Evolutionary conservation across 2,888 invertebrate genomes (phyloP).

Genomic region (Drosophila borealis): DNA sequence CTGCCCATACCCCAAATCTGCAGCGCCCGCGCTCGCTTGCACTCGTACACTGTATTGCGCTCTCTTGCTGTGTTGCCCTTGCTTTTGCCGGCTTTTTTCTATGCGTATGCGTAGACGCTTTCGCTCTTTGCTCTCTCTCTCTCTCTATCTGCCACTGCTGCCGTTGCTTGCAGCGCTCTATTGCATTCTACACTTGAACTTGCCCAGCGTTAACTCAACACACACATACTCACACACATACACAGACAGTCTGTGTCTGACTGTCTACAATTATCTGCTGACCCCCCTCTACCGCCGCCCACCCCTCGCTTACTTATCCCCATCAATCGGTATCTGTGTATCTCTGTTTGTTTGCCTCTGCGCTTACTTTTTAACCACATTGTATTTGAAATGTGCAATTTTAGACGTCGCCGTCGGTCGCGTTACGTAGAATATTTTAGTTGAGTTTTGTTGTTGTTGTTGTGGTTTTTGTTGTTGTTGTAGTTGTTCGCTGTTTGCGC

Average conservation of each 20-base stretch:
- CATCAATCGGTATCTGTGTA: constrained; percentile 37
- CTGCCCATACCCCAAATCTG: constrained; percentile 28
- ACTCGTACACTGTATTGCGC: constrained; percentile 18
- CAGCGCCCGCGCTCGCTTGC: constrained; percentile 13
- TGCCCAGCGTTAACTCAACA: constrained; percentile 71
- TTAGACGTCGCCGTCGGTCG: constrained; percentile 55
- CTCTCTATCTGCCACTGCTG: constrained; percentile 2
- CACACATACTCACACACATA: constrained; percentile 23
- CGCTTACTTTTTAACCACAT: constrained; percentile 77
- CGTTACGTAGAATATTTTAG: constrained; percentile 48
- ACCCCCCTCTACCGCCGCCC: not conserved
- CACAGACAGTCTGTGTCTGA: constrained; percentile 31
- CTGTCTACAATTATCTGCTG: constrained; percentile 61
- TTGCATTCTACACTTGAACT: constrained; percentile 81
- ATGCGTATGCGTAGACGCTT: constrained; percentile 74
- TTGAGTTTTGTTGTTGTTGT: constrained; percentile 19
- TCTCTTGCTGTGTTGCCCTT: constrained; percentile 42
- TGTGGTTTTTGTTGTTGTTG: constrained; percentile 21
- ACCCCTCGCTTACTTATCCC: not conserved
- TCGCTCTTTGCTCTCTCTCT: constrained; percentile 26
- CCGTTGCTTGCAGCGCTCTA: constrained; percentile 59
- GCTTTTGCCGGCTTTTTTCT: constrained; percentile 77
- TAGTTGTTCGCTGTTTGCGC: constrained; percentile 29
- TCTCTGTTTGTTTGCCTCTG: constrained; percentile 59
- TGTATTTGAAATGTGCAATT: constrained; percentile 81